Percentiles rank a stretch among this genome's conserved stretches.
Evolutionary conservation across 1,140 invertebrate genomes (phyloP).

Genomic region (Neodiprion fabricii): DNA sequence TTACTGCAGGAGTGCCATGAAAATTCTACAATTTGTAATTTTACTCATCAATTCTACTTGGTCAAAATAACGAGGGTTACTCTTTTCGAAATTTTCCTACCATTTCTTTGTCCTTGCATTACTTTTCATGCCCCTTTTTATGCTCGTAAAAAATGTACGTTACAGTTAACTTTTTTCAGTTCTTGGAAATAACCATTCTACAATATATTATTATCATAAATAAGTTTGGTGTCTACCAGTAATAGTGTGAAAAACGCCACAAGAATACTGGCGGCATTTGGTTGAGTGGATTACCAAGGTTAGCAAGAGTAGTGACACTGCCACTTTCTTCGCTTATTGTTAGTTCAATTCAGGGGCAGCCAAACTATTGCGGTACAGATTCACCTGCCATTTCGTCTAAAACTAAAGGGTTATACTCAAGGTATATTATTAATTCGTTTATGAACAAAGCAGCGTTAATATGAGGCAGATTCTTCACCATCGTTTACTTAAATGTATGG

Average conservation of each 20-base stretch:
- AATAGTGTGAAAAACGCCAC: conserved; percentile 52
- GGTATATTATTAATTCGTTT: too few relatives aligned
- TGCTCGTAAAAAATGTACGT: background rate
- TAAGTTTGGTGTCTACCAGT: conserved; percentile 63
- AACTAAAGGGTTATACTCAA: too few relatives aligned
- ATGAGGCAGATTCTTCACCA: too few relatives aligned
- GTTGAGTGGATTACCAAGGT: conserved; percentile 49
- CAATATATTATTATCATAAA: conserved; percentile 64
- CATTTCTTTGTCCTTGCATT: too few relatives aligned
- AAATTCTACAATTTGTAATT: too few relatives aligned
- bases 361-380: background rate
- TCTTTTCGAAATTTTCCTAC: too few relatives aligned
- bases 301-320: conserved; percentile 25
- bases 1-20: too few relatives aligned
- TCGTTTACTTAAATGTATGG: too few relatives aligned
- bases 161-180: conserved; percentile 33
- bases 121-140: background rate
- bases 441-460: too few relatives aligned
- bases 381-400: too few relatives aligned
- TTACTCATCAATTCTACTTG: too few relatives aligned
- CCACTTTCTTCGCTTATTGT: background rate
- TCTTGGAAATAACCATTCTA: conserved; percentile 48
- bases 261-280: conserved; percentile 58
- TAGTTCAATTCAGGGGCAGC: background rate
- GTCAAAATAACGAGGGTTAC: too few relatives aligned